phyloP scores from a whole-genome alignment of 1,140 invertebrate species.

The Bicyclus anynana region DNA sequence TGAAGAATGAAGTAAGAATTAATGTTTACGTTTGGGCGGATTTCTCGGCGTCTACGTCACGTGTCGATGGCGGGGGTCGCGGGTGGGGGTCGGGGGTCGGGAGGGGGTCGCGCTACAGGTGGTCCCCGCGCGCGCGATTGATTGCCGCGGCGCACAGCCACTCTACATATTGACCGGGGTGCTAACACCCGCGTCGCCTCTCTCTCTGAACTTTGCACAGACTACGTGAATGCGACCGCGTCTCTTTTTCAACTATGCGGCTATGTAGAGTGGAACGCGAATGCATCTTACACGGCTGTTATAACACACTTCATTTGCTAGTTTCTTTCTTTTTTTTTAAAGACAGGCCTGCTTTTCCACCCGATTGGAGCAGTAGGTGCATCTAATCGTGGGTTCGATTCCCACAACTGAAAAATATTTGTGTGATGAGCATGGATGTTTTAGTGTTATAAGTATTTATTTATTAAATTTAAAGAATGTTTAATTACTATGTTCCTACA shows the following conservation, averaged over 20 bases:
- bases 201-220: constrained; percentile 51
- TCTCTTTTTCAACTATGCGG: constrained; percentile 25
- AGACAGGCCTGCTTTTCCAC: no score
- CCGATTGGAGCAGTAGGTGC: no score
- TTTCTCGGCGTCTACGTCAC: constrained; percentile 70
- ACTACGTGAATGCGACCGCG: constrained; percentile 43
- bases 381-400: no score
- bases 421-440: no score
- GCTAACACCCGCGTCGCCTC: constrained; percentile 60
- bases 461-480: no score
- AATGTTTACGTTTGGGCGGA: constrained; percentile 75
- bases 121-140: constrained; percentile 59
- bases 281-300: neutral
- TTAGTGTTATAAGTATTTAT: no score
- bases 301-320: neutral
- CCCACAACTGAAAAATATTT: no score
- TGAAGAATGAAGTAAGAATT: constrained; percentile 74
- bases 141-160: constrained; percentile 66
- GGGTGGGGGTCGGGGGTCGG: no score
- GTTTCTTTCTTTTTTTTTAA: no score
- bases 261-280: constrained; percentile 3
- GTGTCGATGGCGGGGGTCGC: constrained; percentile 56
- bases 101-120: constrained; percentile 56
- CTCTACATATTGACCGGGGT: constrained; percentile 73
- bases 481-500: no score